Conservation (phyloP, 1,140 invertebrate species). For the Drosophila navojoa region DNA sequence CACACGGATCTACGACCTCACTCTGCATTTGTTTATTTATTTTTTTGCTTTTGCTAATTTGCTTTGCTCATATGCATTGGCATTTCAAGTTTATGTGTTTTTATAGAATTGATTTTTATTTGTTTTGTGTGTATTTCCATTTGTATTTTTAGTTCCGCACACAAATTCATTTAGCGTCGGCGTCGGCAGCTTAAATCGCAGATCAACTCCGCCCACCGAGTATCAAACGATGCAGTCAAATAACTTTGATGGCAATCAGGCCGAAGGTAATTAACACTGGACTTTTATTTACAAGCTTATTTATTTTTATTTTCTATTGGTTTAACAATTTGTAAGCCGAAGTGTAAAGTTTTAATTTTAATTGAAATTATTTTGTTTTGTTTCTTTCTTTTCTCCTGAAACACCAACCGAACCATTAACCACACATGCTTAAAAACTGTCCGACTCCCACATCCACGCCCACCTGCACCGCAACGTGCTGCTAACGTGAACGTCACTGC, state of each 20-base stretch:
- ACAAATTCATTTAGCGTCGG: conserved; percentile 69
- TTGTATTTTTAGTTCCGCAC: conserved; percentile 70
- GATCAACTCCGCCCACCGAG: conserved; percentile 70
- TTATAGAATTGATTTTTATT: conserved; percentile 20
- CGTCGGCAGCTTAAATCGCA: conserved; percentile 59
- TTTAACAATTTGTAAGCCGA: conserved; percentile 2
- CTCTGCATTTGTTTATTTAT: conserved; percentile 10
- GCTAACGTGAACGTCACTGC: conserved; percentile 16
- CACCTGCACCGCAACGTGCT: conserved; percentile 19
- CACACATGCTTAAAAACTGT: conserved; percentile 56
- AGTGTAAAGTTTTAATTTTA: conserved; percentile 31
- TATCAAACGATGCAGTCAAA: conserved; percentile 69
- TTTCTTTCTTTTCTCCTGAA: conserved; percentile 50
- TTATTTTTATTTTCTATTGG: not conserved
- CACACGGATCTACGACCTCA: conserved; percentile 15
- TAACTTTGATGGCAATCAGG: conserved; percentile 71
- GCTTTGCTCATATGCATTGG: conserved; percentile 3
- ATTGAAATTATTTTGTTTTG: conserved; percentile 38
- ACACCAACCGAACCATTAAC: conserved; percentile 28
- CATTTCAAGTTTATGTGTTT: conserved; percentile 11
- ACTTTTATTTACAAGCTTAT: not conserved
- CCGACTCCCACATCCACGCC: conserved; percentile 9
- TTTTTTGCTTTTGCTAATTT: conserved; percentile 30
- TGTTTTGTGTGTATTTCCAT: conserved; percentile 26
- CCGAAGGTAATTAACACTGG: conserved; percentile 59